Evolutionary conservation across 1,140 invertebrate genomes (phyloP).

Genomic region (Papilio glaucus): DNA sequence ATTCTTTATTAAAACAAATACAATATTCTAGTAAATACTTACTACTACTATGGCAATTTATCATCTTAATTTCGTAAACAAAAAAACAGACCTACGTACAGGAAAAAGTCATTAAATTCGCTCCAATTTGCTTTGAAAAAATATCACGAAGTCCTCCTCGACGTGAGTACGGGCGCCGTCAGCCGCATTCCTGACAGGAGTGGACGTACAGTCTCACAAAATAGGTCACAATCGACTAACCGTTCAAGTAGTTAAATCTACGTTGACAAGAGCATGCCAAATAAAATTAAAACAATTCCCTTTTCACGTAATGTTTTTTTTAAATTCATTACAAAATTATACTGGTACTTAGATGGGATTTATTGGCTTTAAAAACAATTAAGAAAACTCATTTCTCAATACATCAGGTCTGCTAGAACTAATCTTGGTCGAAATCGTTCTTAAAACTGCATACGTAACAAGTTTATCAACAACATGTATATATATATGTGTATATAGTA

Average conservation of each 20-base stretch:
- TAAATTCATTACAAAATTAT: too few relatives aligned
- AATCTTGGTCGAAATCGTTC: too few relatives aligned
- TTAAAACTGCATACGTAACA: too few relatives aligned
- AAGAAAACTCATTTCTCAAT: too few relatives aligned
- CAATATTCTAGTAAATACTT: neutral
- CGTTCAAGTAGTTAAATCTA: neutral
- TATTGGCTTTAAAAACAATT: too few relatives aligned
- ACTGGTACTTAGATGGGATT: too few relatives aligned
- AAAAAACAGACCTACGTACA: neutral
- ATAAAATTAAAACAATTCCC: neutral
- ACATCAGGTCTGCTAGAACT: too few relatives aligned
- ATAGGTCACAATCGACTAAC: conserved; percentile 18
- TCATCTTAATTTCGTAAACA: neutral
- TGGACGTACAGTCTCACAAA: conserved; percentile 1
- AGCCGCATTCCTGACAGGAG: neutral
- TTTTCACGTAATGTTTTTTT: too few relatives aligned
- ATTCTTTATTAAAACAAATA: neutral
- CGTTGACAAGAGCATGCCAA: neutral
- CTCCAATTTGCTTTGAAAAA: neutral
- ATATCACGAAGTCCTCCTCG: conserved; percentile 3
- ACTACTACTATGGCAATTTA: neutral
- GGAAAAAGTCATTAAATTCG: conserved; percentile 16
- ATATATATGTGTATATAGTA: too few relatives aligned
- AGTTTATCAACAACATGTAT: too few relatives aligned
- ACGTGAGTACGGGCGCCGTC: conserved; percentile 1